phyloP scores from a whole-genome alignment of 2,888 invertebrate genomes.

The Pammene aurita region DNA sequence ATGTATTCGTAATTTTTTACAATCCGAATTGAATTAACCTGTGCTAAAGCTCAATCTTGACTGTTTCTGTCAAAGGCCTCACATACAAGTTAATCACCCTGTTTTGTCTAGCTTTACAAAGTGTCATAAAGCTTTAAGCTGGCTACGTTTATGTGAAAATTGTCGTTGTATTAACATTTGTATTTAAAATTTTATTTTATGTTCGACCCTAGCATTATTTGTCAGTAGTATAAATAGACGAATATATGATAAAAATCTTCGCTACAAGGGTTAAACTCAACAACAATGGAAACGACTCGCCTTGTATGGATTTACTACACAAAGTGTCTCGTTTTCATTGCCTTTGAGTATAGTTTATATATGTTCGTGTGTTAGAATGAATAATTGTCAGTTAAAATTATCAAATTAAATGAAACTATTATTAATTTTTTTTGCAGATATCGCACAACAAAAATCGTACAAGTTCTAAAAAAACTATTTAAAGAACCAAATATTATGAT shows the following conservation, averaged over 20 bases:
- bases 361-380: conserved; percentile 22
- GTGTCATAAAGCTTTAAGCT: conserved; percentile 37
- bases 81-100: conserved; percentile 13
- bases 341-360: conserved; percentile 16
- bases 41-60: conserved; percentile 4
- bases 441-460: conserved; percentile 55
- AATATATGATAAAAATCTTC: neutral
- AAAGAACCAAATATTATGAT: conserved; percentile 82
- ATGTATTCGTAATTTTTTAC: conserved; percentile 10
- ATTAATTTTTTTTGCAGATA: conserved; percentile 54
- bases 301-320: no score
- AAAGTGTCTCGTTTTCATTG: no score
- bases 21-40: conserved; percentile 9
- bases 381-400: conserved; percentile 14
- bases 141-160: conserved; percentile 30
- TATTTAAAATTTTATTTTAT: conserved; percentile 32
- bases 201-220: neutral
- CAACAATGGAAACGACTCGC: no score
- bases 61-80: conserved; percentile 10
- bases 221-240: neutral
- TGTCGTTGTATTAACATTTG: conserved; percentile 41
- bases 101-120: conserved; percentile 30
- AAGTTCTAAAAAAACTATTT: conserved; percentile 55
- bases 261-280: neutral
- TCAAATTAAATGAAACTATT: neutral